phyloP scores from a whole-genome alignment of 2,113 vertebrate species.

The Sarotherodon lohbergeri region DNA sequence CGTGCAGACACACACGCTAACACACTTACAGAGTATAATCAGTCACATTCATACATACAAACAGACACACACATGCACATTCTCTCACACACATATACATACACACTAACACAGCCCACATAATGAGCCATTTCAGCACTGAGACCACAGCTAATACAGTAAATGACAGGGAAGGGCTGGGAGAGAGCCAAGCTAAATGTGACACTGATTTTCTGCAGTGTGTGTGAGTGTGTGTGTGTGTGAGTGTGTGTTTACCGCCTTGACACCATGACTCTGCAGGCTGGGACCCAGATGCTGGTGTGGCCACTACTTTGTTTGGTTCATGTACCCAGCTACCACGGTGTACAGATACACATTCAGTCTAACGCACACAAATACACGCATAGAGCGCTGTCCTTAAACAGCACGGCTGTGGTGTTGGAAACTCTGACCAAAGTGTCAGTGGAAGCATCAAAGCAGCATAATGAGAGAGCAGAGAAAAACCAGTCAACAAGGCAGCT shows the following conservation, averaged over 20 bases:
- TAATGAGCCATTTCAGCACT: constrained; percentile 67
- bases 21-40: constrained; percentile 42
- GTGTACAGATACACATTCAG: constrained; percentile 9
- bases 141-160: constrained; percentile 69
- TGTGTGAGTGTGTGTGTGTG: not conserved
- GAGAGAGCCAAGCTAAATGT: constrained; percentile 53
- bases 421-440: constrained; percentile 63
- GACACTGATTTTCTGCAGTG: constrained; percentile 56
- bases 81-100: not conserved
- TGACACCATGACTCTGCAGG: constrained; percentile 36
- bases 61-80: constrained; percentile 18
- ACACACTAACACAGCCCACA: constrained; percentile 50
- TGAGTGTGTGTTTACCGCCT: constrained; percentile 23
- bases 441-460: constrained; percentile 59
- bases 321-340: constrained; percentile 7
- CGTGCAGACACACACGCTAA: constrained; percentile 10
- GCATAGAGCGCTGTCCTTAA: constrained; percentile 40
- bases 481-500: constrained; percentile 63
- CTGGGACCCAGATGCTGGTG: constrained; percentile 56
- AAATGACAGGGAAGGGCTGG: constrained; percentile 62
- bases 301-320: constrained; percentile 34
- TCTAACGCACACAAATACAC: not conserved
- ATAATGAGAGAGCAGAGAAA: constrained; percentile 60
- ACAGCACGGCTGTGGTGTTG: constrained; percentile 54
- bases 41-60: constrained; percentile 38